A percentile compares a stretch with the other conserved stretches of the same genome.
These are phyloP conservation scores for Menidia menidia DNA, from an alignment of 2,797 vertebrate species.

Conservation along the genomic window DNA sequence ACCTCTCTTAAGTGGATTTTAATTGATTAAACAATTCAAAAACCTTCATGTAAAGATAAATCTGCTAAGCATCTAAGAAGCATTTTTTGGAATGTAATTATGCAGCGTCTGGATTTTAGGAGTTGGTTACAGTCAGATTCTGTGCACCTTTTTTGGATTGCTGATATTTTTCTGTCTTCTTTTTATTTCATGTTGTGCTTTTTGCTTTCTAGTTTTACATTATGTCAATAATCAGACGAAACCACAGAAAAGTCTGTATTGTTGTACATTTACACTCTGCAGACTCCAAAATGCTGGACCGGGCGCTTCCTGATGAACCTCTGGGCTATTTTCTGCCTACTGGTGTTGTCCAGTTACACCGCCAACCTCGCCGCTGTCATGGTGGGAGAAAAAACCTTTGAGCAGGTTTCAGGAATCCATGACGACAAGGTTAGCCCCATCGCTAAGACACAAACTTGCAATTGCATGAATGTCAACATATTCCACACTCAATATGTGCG, in stretches of 20 bases:
- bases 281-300: conserved; percentile 94
- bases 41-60: conserved; percentile 15
- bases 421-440: conserved; percentile 86
- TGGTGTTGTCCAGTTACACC: conserved; percentile 96
- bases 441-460: conserved; percentile 34
- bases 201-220: no score
- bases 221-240: conserved; percentile 6
- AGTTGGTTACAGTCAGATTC: no score
- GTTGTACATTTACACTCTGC: background rate
- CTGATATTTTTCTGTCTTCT: no score
- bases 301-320: conserved; percentile 98
- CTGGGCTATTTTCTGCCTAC: conserved; percentile 97
- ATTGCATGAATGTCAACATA: conserved; percentile 9
- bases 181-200: no score
- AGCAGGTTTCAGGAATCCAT: conserved; percentile 94
- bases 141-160: no score
- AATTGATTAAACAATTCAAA: conserved; percentile 59
- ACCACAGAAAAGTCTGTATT: background rate
- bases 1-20: conserved; percentile 62
- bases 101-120: no score
- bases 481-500: background rate
- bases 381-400: conserved; percentile 97
- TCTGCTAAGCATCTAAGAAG: no score
- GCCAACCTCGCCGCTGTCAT: conserved; percentile 96
- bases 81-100: no score